phyloP scores from a whole-genome alignment of 2,888 invertebrate species.

The Miltochrista miniata region DNA sequence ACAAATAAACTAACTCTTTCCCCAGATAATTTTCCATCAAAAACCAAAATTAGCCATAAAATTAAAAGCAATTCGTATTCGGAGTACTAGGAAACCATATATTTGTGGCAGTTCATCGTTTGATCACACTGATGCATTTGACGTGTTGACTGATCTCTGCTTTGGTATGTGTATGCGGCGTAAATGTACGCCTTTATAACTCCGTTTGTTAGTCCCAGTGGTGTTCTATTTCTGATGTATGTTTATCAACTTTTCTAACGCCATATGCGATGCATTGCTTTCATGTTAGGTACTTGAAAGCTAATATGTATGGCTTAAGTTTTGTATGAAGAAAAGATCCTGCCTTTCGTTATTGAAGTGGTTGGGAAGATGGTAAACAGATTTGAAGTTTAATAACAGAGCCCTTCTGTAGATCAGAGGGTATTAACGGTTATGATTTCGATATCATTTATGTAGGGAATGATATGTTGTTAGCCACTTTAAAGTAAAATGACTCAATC shows the following conservation, averaged over 20 bases:
- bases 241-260: constrained; percentile 45
- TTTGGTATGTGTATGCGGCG: constrained; percentile 19
- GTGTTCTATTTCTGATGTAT: constrained; percentile 37
- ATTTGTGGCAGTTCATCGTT: constrained; percentile 32
- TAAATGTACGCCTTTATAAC: constrained; percentile 32
- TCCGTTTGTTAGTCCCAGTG: constrained; percentile 24
- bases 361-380: constrained; percentile 29
- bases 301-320: constrained; percentile 26
- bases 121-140: constrained; percentile 44
- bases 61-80: constrained; percentile 25
- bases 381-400: constrained; percentile 18
- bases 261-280: constrained; percentile 35
- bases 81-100: constrained; percentile 42
- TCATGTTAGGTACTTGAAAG: constrained; percentile 35
- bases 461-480: not conserved
- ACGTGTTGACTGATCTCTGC: constrained; percentile 46
- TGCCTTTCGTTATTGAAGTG: constrained; percentile 25
- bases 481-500: not conserved
- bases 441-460: not conserved
- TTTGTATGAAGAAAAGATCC: constrained; percentile 17
- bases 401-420: constrained; percentile 3
- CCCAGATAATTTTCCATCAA: constrained; percentile 15
- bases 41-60: constrained; percentile 27
- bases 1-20: constrained; percentile 3
- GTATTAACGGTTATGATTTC: constrained; percentile 1